Base-by-base conservation (phyloP, 2,113 vertebrate genomes). In the Marmota flaviventris region DNA sequence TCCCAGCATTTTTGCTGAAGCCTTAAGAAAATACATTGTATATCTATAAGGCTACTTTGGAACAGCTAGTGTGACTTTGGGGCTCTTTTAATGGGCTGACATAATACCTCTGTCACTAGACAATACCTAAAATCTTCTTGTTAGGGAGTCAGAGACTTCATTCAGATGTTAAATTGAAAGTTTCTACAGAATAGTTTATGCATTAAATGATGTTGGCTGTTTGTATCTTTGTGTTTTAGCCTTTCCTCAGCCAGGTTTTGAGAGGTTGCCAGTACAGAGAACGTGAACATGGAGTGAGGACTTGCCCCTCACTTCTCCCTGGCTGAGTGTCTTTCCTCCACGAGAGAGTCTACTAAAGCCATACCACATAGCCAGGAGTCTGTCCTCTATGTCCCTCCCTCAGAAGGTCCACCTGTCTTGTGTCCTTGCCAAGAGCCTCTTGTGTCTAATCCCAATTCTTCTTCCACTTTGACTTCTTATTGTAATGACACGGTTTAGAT, bases 81-180 rank as follows among this genome's bases (percentile, higher is more conserved):
- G 24, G 61, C 8, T 77, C 42, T 5, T 34, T 56, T 48, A 70
- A 58, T 37, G 45, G 39, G n/a, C 9, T 86, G 53, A 76, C 32
- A 58, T 14, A 70, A 83, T 8, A n/a, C 17, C 9, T 17, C 20
- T 18, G 79, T 85, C 69, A 4, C 53, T 61, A 76, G 24, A 69
- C 3, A 95, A 29, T 11, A 27, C 20, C 58, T 77, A 34, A 45
- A 7, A 65, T 72, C 81, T 53, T 61, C 45, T 73, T 61, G 39
- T n/a, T 34, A 67, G 53, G 24, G 69, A 45, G 51, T 20, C 32
- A 61, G 39, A 73, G 14, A 7, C 53, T 96, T 86, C 61, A 39
- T 94, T 92, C 53, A 17, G 67, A 77, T 75, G 39, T 92, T 48
- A 58, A 77, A 56, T 58, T 77, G 34, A 65, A 83, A 85, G 39